Conservation (phyloP, 2,888 invertebrate genomes). For the Bombylius discolor region DNA sequence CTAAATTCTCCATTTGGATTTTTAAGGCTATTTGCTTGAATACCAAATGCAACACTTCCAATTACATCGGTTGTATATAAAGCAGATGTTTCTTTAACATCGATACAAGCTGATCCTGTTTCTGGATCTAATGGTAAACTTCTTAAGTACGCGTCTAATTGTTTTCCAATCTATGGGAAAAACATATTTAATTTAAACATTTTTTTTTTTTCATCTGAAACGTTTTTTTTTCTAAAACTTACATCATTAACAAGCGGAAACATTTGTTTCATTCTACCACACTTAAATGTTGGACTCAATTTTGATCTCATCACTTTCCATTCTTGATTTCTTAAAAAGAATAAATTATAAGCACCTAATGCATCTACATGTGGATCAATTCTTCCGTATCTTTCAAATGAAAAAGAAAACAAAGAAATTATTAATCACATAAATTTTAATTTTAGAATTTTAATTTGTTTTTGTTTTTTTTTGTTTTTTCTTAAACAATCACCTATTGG, state of each 20-base stretch:
- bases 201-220: not conserved
- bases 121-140: conserved; percentile 20
- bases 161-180: conserved; percentile 22
- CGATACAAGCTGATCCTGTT: conserved; percentile 15
- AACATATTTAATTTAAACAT: too few relatives aligned
- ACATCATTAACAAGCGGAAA: conserved; percentile 20
- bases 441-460: not conserved
- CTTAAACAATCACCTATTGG: conserved; percentile 22
- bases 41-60: conserved; percentile 38
- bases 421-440: not conserved
- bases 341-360: conserved; percentile 34
- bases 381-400: conserved; percentile 16
- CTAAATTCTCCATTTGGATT: conserved; percentile 37
- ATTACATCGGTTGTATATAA: conserved; percentile 37
- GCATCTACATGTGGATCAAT: conserved; percentile 29
- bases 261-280: conserved; percentile 40
- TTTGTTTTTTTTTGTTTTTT: not conserved
- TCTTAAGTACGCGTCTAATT: conserved; percentile 24
- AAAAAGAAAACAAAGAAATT: too few relatives aligned
- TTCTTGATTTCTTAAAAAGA: conserved; percentile 33
- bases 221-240: not conserved
- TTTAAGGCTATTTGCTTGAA: conserved; percentile 36
- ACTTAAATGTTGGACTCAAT: conserved; percentile 38
- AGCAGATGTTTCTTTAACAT: conserved; percentile 31
- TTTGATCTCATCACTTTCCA: conserved; percentile 37